phyloP scores from a whole-genome alignment of 2,113 vertebrate species.

The Mystacornis crossleyi region DNA sequence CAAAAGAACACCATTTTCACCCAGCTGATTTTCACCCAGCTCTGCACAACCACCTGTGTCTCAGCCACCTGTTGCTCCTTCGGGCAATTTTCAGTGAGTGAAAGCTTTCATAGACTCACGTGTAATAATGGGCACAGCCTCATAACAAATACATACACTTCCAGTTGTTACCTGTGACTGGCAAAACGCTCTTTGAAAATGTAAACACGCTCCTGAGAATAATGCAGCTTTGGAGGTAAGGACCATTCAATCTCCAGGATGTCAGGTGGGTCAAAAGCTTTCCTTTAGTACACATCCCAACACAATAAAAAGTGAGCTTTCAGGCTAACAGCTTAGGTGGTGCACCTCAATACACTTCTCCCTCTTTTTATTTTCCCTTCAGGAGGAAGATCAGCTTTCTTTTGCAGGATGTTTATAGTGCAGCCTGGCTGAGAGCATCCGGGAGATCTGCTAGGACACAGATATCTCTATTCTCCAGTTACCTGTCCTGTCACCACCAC shows the following conservation, averaged over 20 bases:
- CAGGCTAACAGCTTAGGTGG: not conserved
- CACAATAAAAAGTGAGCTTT: not conserved
- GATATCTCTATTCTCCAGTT: not conserved
- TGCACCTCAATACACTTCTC: not conserved
- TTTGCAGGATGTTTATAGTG: not conserved
- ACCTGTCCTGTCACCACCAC: not conserved
- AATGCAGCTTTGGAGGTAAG: not conserved
- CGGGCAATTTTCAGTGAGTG: not conserved
- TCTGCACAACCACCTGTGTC: not conserved
- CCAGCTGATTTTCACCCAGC: not conserved
- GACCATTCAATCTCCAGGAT: not conserved
- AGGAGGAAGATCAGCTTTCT: not conserved
- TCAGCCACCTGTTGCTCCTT: not conserved
- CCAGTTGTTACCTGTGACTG: not conserved
- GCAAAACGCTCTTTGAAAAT: not conserved
- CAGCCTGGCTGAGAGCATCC: not conserved
- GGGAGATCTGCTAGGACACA: not conserved
- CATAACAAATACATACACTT: not conserved
- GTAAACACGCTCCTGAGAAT: not conserved
- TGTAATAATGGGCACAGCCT: not conserved
- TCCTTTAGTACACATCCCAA: not conserved
- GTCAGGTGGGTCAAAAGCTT: not conserved
- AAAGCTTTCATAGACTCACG: not conserved
- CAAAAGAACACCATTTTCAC: not conserved
- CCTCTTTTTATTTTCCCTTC: not conserved